Conservation (phyloP, 2,888 invertebrate genomes). For the Acrobasis consociella region DNA sequence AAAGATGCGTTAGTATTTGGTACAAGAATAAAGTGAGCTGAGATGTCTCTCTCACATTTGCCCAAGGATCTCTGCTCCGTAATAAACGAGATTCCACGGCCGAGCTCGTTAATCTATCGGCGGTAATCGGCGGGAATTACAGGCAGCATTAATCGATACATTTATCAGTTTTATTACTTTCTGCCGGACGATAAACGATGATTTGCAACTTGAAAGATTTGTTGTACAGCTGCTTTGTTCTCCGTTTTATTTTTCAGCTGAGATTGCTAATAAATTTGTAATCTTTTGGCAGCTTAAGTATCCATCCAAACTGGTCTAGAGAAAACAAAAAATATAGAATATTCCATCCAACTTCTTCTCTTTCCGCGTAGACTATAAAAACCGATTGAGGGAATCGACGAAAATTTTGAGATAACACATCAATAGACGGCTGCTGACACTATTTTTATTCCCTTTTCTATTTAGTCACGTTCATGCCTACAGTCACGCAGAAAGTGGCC, state of each 20-base stretch:
- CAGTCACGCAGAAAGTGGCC: too few species aligned
- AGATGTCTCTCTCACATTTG: not conserved
- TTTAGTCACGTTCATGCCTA: too few species aligned
- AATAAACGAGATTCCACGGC: constrained; percentile 25
- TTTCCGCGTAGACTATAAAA: too few species aligned
- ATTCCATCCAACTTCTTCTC: too few species aligned
- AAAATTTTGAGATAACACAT: too few species aligned
- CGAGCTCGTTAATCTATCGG: constrained; percentile 42
- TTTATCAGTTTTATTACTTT: constrained; percentile 20
- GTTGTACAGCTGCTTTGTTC: constrained; percentile 4
- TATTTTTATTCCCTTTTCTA: too few species aligned
- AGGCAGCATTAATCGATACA: constrained; percentile 27
- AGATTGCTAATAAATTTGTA: not conserved
- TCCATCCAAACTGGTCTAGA: too few species aligned
- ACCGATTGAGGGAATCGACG: too few species aligned
- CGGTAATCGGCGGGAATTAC: constrained; percentile 41
- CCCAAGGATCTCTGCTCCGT: constrained; percentile 1
- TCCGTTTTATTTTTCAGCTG: not conserved
- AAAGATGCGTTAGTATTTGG: too few species aligned
- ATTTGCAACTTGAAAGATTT: constrained; percentile 3
- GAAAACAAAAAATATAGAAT: too few species aligned
- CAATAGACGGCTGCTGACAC: too few species aligned
- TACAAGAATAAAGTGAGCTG: not conserved
- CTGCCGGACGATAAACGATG: constrained; percentile 7
- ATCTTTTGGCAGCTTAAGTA: too few species aligned